Percentiles rank a stretch among this genome's conserved stretches.
phyloP scores from a whole-genome alignment of 2,113 vertebrate species.

The Aplodontia rufa region DNA sequence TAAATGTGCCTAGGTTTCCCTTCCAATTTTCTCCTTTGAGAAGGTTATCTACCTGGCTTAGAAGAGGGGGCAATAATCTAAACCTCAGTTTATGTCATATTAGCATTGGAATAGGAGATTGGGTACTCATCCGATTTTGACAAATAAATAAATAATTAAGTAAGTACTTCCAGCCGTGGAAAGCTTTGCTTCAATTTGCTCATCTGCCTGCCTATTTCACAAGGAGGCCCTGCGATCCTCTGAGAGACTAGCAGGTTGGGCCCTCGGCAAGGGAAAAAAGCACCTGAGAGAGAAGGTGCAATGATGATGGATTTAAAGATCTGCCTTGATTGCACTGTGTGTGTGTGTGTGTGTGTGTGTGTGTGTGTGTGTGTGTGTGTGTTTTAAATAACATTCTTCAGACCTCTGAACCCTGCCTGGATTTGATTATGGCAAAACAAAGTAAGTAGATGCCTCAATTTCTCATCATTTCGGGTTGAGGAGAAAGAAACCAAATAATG shows the following conservation, averaged over 20 bases:
- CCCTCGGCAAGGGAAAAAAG: not conserved
- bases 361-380: too few relatives aligned
- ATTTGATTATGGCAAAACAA: slow-evolving; percentile 40
- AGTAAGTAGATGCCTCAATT: not conserved
- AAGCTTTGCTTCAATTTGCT: not conserved
- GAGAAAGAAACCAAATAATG: not conserved
- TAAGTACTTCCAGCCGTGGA: not conserved
- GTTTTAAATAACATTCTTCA: not conserved
- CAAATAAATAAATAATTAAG: not conserved
- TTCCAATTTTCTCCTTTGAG: slow-evolving; percentile 19
- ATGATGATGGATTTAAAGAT: not conserved
- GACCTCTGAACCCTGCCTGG: not conserved
- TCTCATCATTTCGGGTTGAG: not conserved
- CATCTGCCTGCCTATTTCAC: not conserved
- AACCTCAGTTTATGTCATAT: not conserved
- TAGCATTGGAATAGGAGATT: not conserved
- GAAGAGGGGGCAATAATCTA: not conserved
- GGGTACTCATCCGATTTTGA: not conserved
- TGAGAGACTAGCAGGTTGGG: not conserved
- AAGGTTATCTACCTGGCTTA: not conserved
- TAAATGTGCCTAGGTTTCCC: not conserved
- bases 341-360: too few relatives aligned
- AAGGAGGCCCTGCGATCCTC: not conserved
- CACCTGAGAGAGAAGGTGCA: not conserved
- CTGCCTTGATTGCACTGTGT: not conserved